These are phyloP conservation scores for Corythornis vintsioides DNA, from an alignment of 2,113 vertebrate species.

Conservation along the genomic window DNA sequence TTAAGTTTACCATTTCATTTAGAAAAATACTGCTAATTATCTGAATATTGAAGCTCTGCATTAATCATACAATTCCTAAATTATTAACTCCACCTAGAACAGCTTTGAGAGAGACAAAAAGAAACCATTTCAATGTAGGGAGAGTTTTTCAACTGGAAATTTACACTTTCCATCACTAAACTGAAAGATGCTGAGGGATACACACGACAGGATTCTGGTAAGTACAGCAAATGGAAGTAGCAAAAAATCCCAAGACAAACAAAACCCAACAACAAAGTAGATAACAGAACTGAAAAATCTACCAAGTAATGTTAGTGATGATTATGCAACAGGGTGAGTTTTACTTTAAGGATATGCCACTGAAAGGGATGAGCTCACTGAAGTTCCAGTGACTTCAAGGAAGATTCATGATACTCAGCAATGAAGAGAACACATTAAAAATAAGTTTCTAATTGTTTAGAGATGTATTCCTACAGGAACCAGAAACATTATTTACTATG, in stretches of 20 bases:
- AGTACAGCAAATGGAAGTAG: not conserved
- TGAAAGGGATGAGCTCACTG: not conserved
- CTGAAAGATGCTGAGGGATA: not conserved
- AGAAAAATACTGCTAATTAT: not conserved
- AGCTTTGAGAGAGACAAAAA: not conserved
- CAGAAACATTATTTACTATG: not conserved
- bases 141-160: not conserved
- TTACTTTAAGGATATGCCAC: not conserved
- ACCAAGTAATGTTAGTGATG: not conserved
- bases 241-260: not conserved
- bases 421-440: not conserved
- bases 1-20: not conserved
- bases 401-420: not conserved
- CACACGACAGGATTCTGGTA: accelerated
- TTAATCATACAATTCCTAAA: not conserved
- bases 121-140: not conserved
- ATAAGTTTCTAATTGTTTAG: not conserved
- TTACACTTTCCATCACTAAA: not conserved
- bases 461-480: not conserved
- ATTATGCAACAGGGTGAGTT: not conserved
- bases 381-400: not conserved
- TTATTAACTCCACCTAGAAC: not conserved
- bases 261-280: not conserved
- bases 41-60: not conserved
- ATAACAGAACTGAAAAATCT: not conserved